Percentiles rank a stretch among this genome's conserved stretches.
Evolutionary conservation across 2,888 invertebrate species (phyloP).

Genomic region (Buathra laborator): DNA sequence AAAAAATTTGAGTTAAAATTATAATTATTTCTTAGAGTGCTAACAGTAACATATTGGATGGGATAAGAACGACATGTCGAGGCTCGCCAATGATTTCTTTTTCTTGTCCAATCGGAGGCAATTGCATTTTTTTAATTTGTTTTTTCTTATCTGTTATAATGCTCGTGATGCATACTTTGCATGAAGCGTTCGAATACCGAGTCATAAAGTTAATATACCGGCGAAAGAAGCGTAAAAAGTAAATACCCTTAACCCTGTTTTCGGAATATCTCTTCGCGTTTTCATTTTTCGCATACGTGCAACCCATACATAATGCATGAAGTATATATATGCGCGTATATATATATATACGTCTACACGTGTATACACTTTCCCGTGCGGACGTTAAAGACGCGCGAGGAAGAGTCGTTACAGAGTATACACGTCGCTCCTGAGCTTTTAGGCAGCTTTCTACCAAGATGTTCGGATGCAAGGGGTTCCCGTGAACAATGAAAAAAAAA

Average conservation of each 20-base stretch:
- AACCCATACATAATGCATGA: slow-evolving; percentile 59
- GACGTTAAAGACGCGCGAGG: slow-evolving; percentile 34
- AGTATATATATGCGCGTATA: not conserved
- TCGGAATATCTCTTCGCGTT: slow-evolving; percentile 4
- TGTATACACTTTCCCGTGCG: not conserved
- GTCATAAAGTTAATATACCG: not conserved
- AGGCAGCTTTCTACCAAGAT: slow-evolving; percentile 63
- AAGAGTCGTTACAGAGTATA: slow-evolving; percentile 60
- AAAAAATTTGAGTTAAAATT: too few species aligned
- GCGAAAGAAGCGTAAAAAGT: not conserved
- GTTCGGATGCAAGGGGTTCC: slow-evolving; percentile 59
- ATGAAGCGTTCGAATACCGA: not conserved
- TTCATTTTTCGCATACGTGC: slow-evolving; percentile 38
- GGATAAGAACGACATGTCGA: too few species aligned
- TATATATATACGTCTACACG: not conserved
- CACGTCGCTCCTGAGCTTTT: slow-evolving; percentile 58
- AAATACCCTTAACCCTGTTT: slow-evolving; percentile 16
- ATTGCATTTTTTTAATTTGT: not conserved
- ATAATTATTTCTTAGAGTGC: too few species aligned
- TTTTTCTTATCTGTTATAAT: not conserved
- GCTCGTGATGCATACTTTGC: not conserved
- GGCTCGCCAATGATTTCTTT: too few species aligned
- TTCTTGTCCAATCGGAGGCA: not conserved
- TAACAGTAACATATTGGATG: too few species aligned
- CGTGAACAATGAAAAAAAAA: slow-evolving; percentile 65